A percentile compares a stretch with the other conserved stretches of the same genome.
These are phyloP conservation scores for Drosophila kikkawai DNA, from an alignment of 1,140 invertebrate species.

Conservation along the genomic window DNA sequence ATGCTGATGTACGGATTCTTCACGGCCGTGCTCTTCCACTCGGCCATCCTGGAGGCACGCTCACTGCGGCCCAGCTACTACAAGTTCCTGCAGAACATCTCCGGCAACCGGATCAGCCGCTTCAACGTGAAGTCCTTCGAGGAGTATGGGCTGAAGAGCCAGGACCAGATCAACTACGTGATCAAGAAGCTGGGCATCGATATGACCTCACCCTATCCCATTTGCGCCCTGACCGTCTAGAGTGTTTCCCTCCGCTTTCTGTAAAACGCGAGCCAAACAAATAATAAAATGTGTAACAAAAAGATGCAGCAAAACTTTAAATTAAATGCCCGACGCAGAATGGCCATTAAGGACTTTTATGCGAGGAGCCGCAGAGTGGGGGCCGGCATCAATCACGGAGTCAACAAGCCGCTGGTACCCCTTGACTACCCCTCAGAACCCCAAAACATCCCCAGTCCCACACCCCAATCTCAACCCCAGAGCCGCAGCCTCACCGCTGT, in stretches of 20 bases:
- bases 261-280: slow-evolving; percentile 19
- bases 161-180: slow-evolving; percentile 84
- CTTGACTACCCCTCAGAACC: slow-evolving; percentile 7
- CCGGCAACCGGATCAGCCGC: slow-evolving; percentile 78
- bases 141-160: slow-evolving; percentile 86
- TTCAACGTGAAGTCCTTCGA: slow-evolving; percentile 86
- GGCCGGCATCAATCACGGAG: slow-evolving; percentile 56
- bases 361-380: slow-evolving; percentile 30
- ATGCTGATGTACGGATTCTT: slow-evolving; percentile 90
- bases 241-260: neutral
- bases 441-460: neutral
- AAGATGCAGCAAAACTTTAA: slow-evolving; percentile 64
- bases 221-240: slow-evolving; percentile 34
- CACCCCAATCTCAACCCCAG: slow-evolving; percentile 3
- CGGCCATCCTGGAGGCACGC: slow-evolving; percentile 91
- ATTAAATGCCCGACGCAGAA: slow-evolving; percentile 68
- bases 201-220: slow-evolving; percentile 47
- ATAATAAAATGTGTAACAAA: slow-evolving; percentile 41
- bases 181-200: slow-evolving; percentile 70
- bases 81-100: slow-evolving; percentile 91
- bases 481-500: slow-evolving; percentile 44
- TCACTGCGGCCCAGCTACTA: slow-evolving; percentile 93
- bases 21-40: slow-evolving; percentile 92
- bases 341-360: slow-evolving; percentile 69
- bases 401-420: slow-evolving; percentile 52